Evolutionary conservation across 2,888 invertebrate species (phyloP).

Genomic region (Synergus umbraculus): DNA sequence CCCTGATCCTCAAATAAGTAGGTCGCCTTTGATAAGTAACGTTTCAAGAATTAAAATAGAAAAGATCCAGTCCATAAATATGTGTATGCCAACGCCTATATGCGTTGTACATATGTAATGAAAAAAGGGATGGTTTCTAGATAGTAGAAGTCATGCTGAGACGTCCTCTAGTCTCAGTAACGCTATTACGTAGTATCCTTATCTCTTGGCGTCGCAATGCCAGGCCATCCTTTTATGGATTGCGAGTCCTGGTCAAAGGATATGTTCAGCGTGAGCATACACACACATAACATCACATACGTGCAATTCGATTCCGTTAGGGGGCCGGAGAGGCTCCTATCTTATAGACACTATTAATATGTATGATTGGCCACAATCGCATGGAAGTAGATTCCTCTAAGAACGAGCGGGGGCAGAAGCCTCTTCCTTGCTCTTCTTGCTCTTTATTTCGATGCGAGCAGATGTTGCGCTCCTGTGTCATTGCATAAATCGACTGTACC

Average conservation of each 20-base stretch:
- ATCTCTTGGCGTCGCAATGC: conserved; percentile 28
- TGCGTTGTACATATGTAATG: background rate
- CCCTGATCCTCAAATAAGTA: background rate
- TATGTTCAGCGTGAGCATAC: conserved; percentile 29
- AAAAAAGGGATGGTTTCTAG: conserved; percentile 33
- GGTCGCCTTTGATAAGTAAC: background rate
- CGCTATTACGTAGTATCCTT: conserved; percentile 37
- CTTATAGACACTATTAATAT: conserved; percentile 69
- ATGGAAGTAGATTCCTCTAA: conserved; percentile 60
- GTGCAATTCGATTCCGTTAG: conserved; percentile 55
- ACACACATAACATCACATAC: conserved; percentile 5
- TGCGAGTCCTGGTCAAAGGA: conserved; percentile 43
- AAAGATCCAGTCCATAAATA: conserved; percentile 33
- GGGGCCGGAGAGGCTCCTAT: conserved; percentile 52
- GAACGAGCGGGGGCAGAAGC: conserved; percentile 54
- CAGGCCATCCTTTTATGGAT: conserved; percentile 42
- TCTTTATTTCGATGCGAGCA: conserved; percentile 16
- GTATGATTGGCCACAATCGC: conserved; percentile 69
- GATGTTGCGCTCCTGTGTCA: conserved; percentile 34
- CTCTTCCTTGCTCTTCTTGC: background rate
- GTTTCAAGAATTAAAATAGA: conserved; percentile 7
- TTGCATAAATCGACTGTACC: conserved; percentile 53
- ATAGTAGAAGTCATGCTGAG: conserved; percentile 43
- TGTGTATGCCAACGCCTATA: conserved; percentile 36
- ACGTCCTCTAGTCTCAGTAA: conserved; percentile 34